Evolutionary conservation across 2,888 invertebrate genomes (phyloP).

Genomic region (Odontothrips loti): DNA sequence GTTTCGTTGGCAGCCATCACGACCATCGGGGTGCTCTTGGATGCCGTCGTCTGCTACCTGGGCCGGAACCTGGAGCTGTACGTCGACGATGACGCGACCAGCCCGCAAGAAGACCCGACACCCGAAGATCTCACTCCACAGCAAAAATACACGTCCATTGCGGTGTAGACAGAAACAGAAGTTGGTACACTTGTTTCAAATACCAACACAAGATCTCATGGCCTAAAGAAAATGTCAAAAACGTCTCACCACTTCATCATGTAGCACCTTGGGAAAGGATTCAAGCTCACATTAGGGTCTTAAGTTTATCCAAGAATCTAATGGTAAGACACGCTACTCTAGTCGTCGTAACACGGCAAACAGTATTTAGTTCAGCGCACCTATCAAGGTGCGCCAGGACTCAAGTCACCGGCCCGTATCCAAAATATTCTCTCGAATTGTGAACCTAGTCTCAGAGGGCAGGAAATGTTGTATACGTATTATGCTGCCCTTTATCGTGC

Average conservation of each 20-base stretch:
- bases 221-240: too few species aligned
- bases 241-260: too few species aligned
- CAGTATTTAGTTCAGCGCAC: too few species aligned
- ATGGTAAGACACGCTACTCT: neutral
- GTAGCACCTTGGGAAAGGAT: neutral
- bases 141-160: neutral
- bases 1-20: constrained; percentile 50
- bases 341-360: too few species aligned
- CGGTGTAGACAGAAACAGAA: neutral
- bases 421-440: too few species aligned
- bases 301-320: neutral
- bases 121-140: neutral
- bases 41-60: constrained; percentile 57
- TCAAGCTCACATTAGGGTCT: neutral
- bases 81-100: constrained; percentile 43
- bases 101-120: neutral
- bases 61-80: constrained; percentile 58
- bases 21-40: constrained; percentile 56
- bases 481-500: too few species aligned
- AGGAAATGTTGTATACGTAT: too few species aligned
- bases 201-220: too few species aligned
- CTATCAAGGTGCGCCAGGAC: too few species aligned
- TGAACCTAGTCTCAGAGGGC: too few species aligned
- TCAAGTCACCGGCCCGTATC: too few species aligned
- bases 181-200: too few species aligned